phyloP scores from a whole-genome alignment of 2,888 invertebrate species.

The Adineta ricciae region DNA sequence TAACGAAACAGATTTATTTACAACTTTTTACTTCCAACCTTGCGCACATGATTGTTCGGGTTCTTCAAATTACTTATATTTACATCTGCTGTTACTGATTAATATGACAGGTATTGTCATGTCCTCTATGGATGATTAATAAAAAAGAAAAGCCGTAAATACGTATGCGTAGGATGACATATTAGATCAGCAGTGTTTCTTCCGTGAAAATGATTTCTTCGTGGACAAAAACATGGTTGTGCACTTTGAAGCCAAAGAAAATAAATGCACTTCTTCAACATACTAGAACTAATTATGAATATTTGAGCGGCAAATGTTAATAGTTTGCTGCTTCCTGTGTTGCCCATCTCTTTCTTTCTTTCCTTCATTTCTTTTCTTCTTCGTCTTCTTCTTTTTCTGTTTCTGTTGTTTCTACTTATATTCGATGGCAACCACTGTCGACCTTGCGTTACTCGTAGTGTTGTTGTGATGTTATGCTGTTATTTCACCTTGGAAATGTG shows the following conservation, averaged over 20 bases:
- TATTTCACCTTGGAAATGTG: conserved; percentile 1
- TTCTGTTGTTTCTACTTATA: not conserved
- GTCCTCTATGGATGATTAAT: not conserved
- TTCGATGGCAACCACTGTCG: not conserved
- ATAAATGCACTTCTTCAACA: too few species aligned
- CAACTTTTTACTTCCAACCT: too few species aligned
- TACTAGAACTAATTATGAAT: not conserved
- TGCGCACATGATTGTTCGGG: too few species aligned
- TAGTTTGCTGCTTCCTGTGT: not conserved
- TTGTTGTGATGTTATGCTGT: not conserved
- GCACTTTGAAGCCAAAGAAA: too few species aligned
- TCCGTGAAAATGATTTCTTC: too few species aligned
- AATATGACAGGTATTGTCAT: not conserved
- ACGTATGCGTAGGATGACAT: not conserved
- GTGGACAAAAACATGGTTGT: too few species aligned
- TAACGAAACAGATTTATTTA: not conserved
- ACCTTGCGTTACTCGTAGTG: not conserved
- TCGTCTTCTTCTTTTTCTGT: not conserved
- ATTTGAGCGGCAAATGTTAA: not conserved
- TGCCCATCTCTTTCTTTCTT: not conserved
- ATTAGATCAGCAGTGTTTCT: too few species aligned
- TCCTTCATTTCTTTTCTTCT: not conserved
- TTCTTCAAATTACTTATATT: too few species aligned
- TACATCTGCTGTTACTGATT: too few species aligned
- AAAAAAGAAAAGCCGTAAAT: not conserved